Conservation (phyloP, 1,140 invertebrate genomes). For the Octopus sinensis region DNA sequence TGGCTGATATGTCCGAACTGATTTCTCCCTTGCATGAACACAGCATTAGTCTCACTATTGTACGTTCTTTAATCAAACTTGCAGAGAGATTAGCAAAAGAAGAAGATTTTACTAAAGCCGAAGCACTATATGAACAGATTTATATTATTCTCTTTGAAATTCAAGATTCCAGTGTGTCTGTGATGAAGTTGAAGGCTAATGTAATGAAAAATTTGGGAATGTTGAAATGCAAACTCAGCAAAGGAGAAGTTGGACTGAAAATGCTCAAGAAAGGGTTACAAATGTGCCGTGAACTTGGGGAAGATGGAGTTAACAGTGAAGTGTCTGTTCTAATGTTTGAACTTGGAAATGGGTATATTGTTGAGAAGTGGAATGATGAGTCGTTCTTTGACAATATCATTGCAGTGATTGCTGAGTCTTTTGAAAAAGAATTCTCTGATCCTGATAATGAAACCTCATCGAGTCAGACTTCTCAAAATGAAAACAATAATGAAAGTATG, state of each 20-base stretch:
- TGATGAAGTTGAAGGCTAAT: conserved; percentile 46
- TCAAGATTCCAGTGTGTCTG: conserved; percentile 45
- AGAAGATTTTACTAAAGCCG: conserved; percentile 41
- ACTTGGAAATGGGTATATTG: conserved; percentile 51
- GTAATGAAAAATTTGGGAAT: conserved; percentile 48
- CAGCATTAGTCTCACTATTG: conserved; percentile 44
- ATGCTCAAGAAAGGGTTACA: conserved; percentile 45
- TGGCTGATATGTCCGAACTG: conserved; percentile 37
- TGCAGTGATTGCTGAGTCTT: conserved; percentile 46
- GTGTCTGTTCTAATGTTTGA: conserved; percentile 48
- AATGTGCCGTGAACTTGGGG: conserved; percentile 46
- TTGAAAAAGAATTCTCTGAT: conserved; percentile 48
- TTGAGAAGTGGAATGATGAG: conserved; percentile 44
- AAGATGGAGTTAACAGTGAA: conserved; percentile 44
- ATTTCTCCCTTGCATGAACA: conserved; percentile 47
- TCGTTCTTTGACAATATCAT: conserved; percentile 46
- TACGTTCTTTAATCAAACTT: conserved; percentile 41
- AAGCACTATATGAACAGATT: conserved; percentile 46
- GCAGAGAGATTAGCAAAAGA: conserved; percentile 42
- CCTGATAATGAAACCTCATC: conserved; percentile 24
- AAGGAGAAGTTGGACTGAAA: conserved; percentile 43
- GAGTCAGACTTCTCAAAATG: conserved; percentile 21
- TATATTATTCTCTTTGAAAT: conserved; percentile 47
- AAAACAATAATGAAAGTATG: conserved; percentile 12
- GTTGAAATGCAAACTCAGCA: conserved; percentile 44